These are phyloP conservation scores for Oscheius sp. DNA, from an alignment of 2,888 invertebrate genomes.

Conservation along the genomic window DNA sequence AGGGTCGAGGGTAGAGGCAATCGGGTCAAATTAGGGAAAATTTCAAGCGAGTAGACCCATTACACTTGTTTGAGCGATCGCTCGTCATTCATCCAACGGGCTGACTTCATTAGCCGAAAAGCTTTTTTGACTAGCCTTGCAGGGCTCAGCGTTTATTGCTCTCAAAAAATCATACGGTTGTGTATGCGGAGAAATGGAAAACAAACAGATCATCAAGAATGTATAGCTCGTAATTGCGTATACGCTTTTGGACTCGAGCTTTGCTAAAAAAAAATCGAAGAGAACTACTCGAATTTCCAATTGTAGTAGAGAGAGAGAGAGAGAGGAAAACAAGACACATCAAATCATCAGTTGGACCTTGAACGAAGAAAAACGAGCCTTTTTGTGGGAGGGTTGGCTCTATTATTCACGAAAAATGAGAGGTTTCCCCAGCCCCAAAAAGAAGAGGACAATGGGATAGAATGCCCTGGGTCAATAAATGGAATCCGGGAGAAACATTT, in stretches of 20 bases:
- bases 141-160: no score
- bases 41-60: no score
- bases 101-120: no score
- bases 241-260: background rate
- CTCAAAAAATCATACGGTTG: no score
- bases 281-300: background rate
- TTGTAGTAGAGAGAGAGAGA: background rate
- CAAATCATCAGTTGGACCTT: background rate
- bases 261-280: background rate
- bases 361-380: background rate
- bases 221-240: no score
- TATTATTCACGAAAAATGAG: background rate
- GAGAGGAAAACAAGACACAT: background rate
- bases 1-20: no score
- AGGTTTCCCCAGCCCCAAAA: background rate
- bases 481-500: background rate
- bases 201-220: no score
- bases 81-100: no score
- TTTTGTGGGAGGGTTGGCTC: background rate
- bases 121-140: no score
- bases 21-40: no score
- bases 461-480: background rate
- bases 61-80: no score
- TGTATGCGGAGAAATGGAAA: no score
- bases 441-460: background rate